Conservation (phyloP, 2,888 invertebrate genomes). For the Melieria picta region DNA sequence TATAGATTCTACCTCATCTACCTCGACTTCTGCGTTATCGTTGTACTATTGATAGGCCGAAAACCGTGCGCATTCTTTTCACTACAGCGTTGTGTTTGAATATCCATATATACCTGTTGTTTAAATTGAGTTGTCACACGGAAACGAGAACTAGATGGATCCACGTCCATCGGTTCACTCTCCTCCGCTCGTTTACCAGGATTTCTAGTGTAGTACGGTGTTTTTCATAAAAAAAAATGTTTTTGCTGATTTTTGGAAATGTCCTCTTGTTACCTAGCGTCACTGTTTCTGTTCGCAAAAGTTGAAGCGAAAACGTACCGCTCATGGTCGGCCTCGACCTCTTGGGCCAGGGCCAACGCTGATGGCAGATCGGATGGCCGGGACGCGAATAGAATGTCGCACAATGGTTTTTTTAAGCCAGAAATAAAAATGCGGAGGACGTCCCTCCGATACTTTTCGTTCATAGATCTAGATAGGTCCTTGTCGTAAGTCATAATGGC, state of each 20-base stretch:
- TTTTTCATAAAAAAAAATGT: no score
- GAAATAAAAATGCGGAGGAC: constrained; percentile 18
- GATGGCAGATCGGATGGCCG: no score
- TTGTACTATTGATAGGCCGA: no score
- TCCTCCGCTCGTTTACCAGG: no score
- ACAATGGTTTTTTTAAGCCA: neutral
- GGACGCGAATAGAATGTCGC: neutral
- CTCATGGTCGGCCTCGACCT: no score
- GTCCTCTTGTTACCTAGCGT: no score
- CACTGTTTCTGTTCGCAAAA: no score
- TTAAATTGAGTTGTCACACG: constrained; percentile 1
- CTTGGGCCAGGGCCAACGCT: no score
- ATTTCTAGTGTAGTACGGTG: no score
- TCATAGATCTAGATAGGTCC: neutral
- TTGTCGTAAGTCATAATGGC: neutral
- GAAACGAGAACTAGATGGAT: constrained; percentile 15
- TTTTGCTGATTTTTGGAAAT: no score
- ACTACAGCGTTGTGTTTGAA: constrained; percentile 8
- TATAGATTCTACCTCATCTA: neutral
- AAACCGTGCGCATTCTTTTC: neutral
- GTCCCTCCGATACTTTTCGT: constrained; percentile 22
- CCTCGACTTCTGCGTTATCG: no score
- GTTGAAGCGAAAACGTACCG: no score
- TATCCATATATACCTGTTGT: constrained; percentile 2
- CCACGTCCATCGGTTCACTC: neutral